phyloP scores from a whole-genome alignment of 2,888 invertebrate species.

The Scaptomyza caliginosa region DNA sequence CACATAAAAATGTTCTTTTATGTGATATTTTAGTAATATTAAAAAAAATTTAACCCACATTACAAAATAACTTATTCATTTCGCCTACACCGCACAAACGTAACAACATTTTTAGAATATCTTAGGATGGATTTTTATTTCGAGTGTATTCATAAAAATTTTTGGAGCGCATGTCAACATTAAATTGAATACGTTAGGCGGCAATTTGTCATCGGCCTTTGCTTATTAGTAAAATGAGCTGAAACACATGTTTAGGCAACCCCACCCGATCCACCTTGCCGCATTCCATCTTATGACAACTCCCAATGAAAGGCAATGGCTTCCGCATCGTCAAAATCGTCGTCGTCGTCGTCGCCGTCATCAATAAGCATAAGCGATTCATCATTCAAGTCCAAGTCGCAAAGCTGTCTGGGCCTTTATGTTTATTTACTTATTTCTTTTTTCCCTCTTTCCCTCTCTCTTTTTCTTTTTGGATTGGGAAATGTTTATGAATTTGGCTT shows the following conservation, averaged over 20 bases:
- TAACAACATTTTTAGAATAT: too few species aligned
- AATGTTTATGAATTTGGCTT: conserved; percentile 38
- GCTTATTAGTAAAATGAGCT: conserved; percentile 76
- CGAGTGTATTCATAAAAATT: conserved; percentile 31
- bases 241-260: conserved; percentile 67
- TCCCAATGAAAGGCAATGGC: conserved; percentile 10
- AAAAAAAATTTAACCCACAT: too few species aligned
- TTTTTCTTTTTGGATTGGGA: background rate
- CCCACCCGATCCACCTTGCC: background rate
- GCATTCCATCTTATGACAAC: background rate
- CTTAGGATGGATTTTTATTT: background rate
- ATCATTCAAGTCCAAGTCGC: conserved; percentile 37
- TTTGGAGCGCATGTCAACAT: conserved; percentile 45
- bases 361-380: conserved; percentile 58
- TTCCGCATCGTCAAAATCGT: conserved; percentile 21
- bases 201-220: conserved; percentile 71
- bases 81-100: too few species aligned
- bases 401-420: conserved; percentile 12
- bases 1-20: too few species aligned
- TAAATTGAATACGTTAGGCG: conserved; percentile 55
- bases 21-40: too few species aligned
- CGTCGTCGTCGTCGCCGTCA: conserved; percentile 40
- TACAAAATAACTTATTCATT: too few species aligned
- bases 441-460: background rate
- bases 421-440: conserved; percentile 11